Base-by-base conservation (phyloP, 2,113 vertebrate genomes). In the Notechis scutatus region DNA sequence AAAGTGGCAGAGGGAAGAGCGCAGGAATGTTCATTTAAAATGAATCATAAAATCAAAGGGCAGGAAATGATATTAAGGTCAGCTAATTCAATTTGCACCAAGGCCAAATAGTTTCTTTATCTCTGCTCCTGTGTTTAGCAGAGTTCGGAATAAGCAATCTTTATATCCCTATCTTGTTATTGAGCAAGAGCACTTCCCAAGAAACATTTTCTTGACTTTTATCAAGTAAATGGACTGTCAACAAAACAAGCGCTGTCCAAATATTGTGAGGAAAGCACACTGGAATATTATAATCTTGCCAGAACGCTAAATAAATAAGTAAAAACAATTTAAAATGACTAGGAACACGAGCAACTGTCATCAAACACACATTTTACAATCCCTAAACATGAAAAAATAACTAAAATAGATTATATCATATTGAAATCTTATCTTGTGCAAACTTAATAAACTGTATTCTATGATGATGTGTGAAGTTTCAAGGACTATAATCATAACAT, bases 391-490 rank as follows among this genome's bases (percentile, higher is more conserved):
- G 20, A 29, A 59, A 54, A 64, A 9, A 54, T 24, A 87, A 92
- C 42, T 50, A 87, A 87, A 29, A 54, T 4, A 86, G 18, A 9
- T 18, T 91, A 4, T 21, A 29, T 4, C 59, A 9, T n/a, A 87
- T n/a, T 29, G 34, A 39, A 39, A 61, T 12, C 26, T 54, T 88
- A 52, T 69, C 11, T 42, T 88, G 57, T 88, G 3, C 15, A 93
- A 92, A 91, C 93, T 74, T 92, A 94, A 94, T 96, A 94, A 91
- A 45, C 88, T 92, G 96, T 56, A 94, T 90, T 52, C n/a, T 52
- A 92, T 91, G 23, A 95, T 94, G 90, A 24, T 81, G 29, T 54
- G 3, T n/a, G 90, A 56, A 93, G 95, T 90, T 93, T 91, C 91
- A 96, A 86, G 20, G 69, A 69, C 0, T 34, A 24, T 18, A 34